These are phyloP conservation scores for Peromyscus californicus DNA, from an alignment of 2,113 vertebrate genomes.

Conservation along the genomic window DNA sequence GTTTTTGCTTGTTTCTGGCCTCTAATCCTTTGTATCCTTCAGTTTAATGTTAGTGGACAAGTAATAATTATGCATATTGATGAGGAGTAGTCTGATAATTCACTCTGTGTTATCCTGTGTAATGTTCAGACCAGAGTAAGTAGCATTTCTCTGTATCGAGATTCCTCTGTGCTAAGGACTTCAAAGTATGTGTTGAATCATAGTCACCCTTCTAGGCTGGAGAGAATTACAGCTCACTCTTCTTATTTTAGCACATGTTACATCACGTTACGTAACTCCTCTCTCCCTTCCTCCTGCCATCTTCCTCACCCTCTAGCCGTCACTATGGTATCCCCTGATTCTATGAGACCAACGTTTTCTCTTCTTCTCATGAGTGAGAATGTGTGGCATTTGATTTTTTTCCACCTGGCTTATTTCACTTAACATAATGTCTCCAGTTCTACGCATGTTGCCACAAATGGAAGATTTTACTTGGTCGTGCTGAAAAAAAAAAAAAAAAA, in stretches of 20 bases:
- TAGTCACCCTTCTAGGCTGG: not conserved
- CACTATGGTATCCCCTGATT: not conserved
- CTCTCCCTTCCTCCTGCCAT: not conserved
- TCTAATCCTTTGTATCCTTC: not conserved
- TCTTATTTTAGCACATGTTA: not conserved
- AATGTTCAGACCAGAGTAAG: not conserved
- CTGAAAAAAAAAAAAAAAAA: not conserved
- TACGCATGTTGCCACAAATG: not conserved
- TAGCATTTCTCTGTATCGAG: not conserved
- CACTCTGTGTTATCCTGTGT: not conserved
- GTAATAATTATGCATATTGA: not conserved
- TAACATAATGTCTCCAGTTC: not conserved
- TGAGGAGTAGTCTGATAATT: not conserved
- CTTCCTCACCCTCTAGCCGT: not conserved
- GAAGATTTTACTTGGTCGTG: not conserved
- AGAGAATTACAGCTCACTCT: not conserved
- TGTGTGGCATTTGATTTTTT: not conserved
- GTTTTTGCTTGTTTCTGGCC: not conserved
- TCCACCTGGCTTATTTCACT: not conserved
- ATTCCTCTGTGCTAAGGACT: not conserved
- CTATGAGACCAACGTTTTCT: not conserved
- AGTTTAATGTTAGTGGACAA: not conserved
- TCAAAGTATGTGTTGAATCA: not conserved
- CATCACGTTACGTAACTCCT: not conserved
- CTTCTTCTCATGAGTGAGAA: not conserved